Evolutionary conservation across 2,888 invertebrate species (phyloP).

Genomic region (Nomada goodeniana): DNA sequence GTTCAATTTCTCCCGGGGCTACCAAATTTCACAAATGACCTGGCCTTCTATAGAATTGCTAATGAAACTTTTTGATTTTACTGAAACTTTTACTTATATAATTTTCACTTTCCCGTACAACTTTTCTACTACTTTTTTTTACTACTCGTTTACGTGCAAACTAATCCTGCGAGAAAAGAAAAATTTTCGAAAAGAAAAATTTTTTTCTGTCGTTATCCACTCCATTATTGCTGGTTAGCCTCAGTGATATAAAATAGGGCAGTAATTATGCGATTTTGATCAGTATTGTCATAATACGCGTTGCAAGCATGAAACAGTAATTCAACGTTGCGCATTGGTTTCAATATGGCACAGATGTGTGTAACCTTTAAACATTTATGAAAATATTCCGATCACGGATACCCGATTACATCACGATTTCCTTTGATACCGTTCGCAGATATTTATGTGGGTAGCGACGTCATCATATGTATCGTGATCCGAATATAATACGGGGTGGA

Average conservation of each 20-base stretch:
- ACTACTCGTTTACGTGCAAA: too few species aligned
- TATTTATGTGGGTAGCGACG: conserved; percentile 47
- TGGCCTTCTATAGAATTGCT: too few species aligned
- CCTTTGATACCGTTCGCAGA: conserved; percentile 37
- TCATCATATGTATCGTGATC: conserved; percentile 39
- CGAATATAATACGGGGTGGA: conserved; percentile 20
- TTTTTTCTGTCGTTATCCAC: too few species aligned
- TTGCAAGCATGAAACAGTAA: too few species aligned
- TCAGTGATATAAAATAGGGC: too few species aligned
- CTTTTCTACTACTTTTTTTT: not conserved
- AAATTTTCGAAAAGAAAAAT: too few species aligned
- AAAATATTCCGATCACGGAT: conserved; percentile 48
- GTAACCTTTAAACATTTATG: conserved; percentile 17
- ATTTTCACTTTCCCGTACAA: not conserved
- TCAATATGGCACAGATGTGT: not conserved
- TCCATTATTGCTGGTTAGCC: too few species aligned
- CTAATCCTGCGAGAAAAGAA: too few species aligned
- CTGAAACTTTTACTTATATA: too few species aligned
- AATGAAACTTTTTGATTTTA: too few species aligned
- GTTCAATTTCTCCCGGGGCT: not conserved
- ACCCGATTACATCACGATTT: conserved; percentile 41
- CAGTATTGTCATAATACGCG: too few species aligned
- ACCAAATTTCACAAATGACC: not conserved
- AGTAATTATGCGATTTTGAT: too few species aligned
- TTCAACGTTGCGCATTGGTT: not conserved